phyloP scores from a whole-genome alignment of 1,140 invertebrate genomes.

The Lepidotrigona ventralis region DNA sequence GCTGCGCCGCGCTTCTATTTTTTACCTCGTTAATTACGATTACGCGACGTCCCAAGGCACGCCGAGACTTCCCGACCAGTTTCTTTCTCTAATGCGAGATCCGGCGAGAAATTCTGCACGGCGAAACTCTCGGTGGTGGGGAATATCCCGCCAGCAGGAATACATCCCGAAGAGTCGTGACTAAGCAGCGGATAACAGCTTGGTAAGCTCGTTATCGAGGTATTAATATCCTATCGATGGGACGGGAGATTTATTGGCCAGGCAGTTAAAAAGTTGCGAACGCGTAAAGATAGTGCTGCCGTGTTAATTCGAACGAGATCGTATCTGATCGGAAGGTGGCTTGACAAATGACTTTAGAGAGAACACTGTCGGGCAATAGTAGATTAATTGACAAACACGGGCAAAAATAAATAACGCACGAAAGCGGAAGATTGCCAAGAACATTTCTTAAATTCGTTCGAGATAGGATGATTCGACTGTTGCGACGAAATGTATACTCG shows the following conservation, averaged over 20 bases:
- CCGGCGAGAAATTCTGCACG: too few relatives aligned
- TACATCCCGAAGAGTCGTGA: neutral
- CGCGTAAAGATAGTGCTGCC: neutral
- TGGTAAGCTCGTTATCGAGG: neutral
- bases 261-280: neutral
- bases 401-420: too few relatives aligned
- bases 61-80: neutral
- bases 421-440: too few relatives aligned
- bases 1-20: slow-evolving; percentile 36
- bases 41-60: slow-evolving; percentile 60
- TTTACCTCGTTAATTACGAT: slow-evolving; percentile 68
- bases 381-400: too few relatives aligned
- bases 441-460: too few relatives aligned
- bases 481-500: too few relatives aligned
- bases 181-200: neutral
- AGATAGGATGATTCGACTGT: too few relatives aligned
- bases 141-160: neutral
- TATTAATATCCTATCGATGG: slow-evolving; percentile 19
- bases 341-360: too few relatives aligned
- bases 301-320: too few relatives aligned
- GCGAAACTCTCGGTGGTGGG: neutral
- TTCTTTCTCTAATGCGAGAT: slow-evolving; percentile 4
- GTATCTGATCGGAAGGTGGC: too few relatives aligned
- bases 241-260: neutral
- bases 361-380: too few relatives aligned